Base-by-base conservation (phyloP, 1,140 invertebrate species). In the Aradophagus sp. region DNA sequence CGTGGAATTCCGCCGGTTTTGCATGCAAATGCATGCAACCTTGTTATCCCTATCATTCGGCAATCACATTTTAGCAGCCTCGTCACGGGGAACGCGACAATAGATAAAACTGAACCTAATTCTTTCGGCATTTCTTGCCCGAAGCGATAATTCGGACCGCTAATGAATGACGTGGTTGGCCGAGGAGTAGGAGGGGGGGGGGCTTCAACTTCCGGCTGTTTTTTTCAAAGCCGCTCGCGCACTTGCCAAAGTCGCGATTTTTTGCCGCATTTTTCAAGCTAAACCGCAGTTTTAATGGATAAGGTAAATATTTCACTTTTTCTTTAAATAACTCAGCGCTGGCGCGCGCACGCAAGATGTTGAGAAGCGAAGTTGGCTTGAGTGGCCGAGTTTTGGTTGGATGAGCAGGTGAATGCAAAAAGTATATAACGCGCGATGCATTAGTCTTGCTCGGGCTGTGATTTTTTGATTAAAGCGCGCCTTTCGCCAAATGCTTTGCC, bases 101-200 rank as follows among this genome's bases (percentile, higher is more conserved):
- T 38, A 26, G 44, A 50, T 52, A 31, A 38, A 39, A 41, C 36
- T 27, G 45, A 58, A 67, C 52, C 31, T 39, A 27, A 56, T 47
- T 31, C 8, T 19, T 20, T n/a, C n/a, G 42, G 23, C 59, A 47
- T 59, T 65, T 63, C 36, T 59, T 59, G 59, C 41, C 56, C 61
- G 29, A 34, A 69, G 52, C 31, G 56, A 69, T 69, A 61, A 65
- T 74, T 62, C 31, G 45, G 35, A 55, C 39, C 53, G 10, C 63
- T 73, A 73, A 73, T 62, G 63, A 59, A 73, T 68, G 69, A 44
- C 35, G 32, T 17, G 56, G 44, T n/a, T n/a, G n/a, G n/a, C n/a
- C n/a, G n/a, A n/a, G n/a, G n/a, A n/a, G n/a, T n/a, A n/a, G n/a
- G n/a, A n/a, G n/a, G n/a, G n/a, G n/a, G n/a, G n/a, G n/a, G n/a